phyloP scores from a whole-genome alignment of 2,113 vertebrate species.

The Alectura lathami region DNA sequence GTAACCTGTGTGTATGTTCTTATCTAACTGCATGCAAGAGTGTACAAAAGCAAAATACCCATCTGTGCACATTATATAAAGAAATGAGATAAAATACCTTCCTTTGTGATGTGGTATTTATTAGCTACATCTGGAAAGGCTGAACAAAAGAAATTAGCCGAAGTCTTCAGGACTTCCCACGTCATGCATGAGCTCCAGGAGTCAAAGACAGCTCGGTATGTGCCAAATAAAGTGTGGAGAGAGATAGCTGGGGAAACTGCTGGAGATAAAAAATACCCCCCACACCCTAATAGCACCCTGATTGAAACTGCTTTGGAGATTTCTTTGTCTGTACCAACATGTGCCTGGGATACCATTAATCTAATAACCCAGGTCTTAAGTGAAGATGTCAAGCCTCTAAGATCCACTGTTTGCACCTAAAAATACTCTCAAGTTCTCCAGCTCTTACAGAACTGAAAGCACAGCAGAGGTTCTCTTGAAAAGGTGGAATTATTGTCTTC shows the following conservation, averaged over 20 bases:
- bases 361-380: not conserved
- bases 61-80: not conserved
- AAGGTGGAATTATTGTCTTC: not conserved
- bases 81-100: conserved; percentile 15
- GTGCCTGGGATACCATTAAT: not conserved
- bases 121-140: not conserved
- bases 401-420: not conserved
- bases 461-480: not conserved
- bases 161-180: not conserved
- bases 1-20: not conserved
- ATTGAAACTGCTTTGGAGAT: not conserved
- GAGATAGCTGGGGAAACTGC: not conserved
- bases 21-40: not conserved
- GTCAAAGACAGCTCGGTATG: not conserved
- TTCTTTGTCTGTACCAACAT: not conserved
- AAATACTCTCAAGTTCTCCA: not conserved
- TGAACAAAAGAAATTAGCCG: not conserved
- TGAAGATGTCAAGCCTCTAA: rapidly evolving
- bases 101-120: not conserved
- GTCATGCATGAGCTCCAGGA: not conserved
- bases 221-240: not conserved
- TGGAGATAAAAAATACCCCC: not conserved
- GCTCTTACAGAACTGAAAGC: not conserved
- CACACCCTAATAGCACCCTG: not conserved
- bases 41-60: not conserved